These are phyloP conservation scores for Embiotoca jacksoni DNA, from an alignment of 2,113 vertebrate genomes.

Conservation along the genomic window DNA sequence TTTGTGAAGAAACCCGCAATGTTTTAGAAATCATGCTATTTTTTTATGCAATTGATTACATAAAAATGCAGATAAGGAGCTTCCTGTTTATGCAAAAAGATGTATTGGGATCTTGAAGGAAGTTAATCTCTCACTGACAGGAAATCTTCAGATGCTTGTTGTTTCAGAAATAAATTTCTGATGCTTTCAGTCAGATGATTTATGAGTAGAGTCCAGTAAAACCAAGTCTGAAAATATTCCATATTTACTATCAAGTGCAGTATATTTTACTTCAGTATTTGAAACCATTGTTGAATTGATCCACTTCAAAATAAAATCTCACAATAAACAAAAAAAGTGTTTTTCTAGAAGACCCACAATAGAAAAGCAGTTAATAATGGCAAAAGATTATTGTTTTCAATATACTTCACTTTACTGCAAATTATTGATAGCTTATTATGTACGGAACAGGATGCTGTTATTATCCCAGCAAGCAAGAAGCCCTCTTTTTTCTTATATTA, in stretches of 20 bases:
- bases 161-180: conserved; percentile 38
- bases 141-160: conserved; percentile 63
- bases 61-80: conserved; percentile 36
- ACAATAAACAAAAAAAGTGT: not conserved
- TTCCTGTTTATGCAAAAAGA: conserved; percentile 73
- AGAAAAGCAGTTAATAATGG: no score
- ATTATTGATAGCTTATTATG: not conserved
- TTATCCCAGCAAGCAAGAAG: not conserved
- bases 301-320: no score
- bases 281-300: no score
- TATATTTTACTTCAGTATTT: not conserved
- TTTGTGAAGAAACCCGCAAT: not conserved
- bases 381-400: no score
- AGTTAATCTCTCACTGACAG: conserved; percentile 51
- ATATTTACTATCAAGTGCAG: not conserved
- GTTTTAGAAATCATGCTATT: not conserved
- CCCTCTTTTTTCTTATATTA: conserved; percentile 6
- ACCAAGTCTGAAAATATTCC: not conserved
- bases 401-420: no score
- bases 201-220: not conserved
- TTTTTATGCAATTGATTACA: conserved; percentile 16
- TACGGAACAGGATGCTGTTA: not conserved
- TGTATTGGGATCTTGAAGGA: conserved; percentile 51
- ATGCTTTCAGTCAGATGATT: conserved; percentile 4
- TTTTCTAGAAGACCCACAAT: no score